Evolutionary conservation across 2,113 vertebrate genomes (phyloP).

Genomic region (Sprattus sprattus): DNA sequence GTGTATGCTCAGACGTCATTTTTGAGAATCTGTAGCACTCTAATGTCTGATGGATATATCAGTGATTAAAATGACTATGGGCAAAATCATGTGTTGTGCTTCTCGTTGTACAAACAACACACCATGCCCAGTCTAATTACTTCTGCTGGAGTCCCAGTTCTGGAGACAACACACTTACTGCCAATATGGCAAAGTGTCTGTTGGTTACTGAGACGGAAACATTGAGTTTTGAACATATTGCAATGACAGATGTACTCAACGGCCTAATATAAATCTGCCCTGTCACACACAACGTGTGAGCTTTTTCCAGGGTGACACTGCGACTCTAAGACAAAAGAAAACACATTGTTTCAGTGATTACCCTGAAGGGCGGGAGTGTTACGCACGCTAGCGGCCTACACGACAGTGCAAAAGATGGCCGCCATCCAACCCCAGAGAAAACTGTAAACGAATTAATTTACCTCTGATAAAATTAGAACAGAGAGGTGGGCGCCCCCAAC

Average conservation of each 20-base stretch:
- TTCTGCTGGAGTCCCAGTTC: neutral
- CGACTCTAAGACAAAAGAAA: neutral
- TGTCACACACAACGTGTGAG: neutral
- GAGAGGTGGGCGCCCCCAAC: slow-evolving; percentile 5
- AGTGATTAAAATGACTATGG: neutral
- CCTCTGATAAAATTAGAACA: slow-evolving; percentile 14
- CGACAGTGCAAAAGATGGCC: neutral
- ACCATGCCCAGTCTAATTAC: neutral
- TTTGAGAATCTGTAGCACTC: neutral
- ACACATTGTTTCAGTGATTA: neutral
- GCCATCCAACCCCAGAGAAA: neutral
- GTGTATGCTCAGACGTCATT: neutral
- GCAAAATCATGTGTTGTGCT: neutral
- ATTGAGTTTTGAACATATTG: slow-evolving; percentile 2
- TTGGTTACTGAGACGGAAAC: neutral
- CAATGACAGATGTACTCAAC: neutral
- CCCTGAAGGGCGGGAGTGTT: neutral
- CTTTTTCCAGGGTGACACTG: neutral
- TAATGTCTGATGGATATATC: neutral
- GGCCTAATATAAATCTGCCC: neutral
- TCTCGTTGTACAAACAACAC: neutral
- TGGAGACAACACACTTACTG: neutral
- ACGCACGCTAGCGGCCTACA: neutral
- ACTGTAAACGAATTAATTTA: neutral
- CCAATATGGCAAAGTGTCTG: neutral